Evolutionary conservation across 1,140 invertebrate genomes (phyloP).

Genomic region (Euura lappo): DNA sequence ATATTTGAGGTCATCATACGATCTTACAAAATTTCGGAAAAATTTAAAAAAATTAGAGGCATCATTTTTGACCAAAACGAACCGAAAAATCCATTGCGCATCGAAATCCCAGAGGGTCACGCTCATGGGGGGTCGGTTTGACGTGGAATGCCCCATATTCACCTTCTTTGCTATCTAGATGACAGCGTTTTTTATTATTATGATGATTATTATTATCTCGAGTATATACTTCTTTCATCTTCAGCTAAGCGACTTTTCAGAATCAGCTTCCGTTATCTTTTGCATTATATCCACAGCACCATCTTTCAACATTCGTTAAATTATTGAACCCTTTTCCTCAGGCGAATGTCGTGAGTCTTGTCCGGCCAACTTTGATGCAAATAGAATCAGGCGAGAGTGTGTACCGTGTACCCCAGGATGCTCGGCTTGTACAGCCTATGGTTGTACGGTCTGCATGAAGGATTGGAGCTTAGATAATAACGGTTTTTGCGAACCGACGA

Average conservation of each 20-base stretch:
- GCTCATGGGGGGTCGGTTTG: no score
- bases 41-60: no score
- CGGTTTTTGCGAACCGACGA: constrained; percentile 70
- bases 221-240: neutral
- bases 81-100: no score
- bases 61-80: no score
- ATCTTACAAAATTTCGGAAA: no score
- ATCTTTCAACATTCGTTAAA: neutral
- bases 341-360: constrained; percentile 64
- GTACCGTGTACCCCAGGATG: constrained; percentile 76
- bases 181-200: no score
- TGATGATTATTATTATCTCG: no score
- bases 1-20: no score
- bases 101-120: no score
- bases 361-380: constrained; percentile 74
- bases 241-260: neutral
- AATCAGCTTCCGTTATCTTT: neutral
- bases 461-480: constrained; percentile 78
- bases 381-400: constrained; percentile 79
- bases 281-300: neutral
- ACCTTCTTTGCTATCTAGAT: no score
- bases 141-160: no score
- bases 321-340: constrained; percentile 23
- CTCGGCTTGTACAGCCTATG: constrained; percentile 69
- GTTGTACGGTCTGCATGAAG: constrained; percentile 72